Base-by-base conservation (phyloP, 2,113 vertebrate genomes). In the Halichoerus grypus region DNA sequence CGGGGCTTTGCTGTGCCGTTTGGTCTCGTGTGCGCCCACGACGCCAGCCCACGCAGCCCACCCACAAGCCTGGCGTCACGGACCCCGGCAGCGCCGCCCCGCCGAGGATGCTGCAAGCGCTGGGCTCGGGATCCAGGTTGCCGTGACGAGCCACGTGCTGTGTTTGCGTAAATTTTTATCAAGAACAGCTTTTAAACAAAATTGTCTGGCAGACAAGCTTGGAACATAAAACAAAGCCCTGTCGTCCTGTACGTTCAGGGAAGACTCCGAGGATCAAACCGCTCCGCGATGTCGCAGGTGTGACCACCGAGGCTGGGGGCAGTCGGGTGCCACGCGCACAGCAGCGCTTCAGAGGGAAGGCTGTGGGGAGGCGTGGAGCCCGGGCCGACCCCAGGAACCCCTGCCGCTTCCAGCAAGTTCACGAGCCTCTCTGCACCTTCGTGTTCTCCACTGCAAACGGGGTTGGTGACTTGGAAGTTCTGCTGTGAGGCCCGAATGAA, bases 111-210 rank as follows among this genome's bases (percentile, higher is more conserved):
- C 72, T 74, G n/a, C 76, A 18, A 96, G 59, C 55, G 0, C 46
- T 7, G 31, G 53, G 86, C 33, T 46, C 96, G 53, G 65, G 63
- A 91, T 93, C 95, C 89, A 53, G 9, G 77, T 97, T 88, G 96
- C 67, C 39, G 0, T 18, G 4, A 72, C 3, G 90, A 51, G 39
- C 39, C 28, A 1, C 91, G 22, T 13, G 42, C 84, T 24, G 3
- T 63, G 16, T 80, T 80, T 92, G 12, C 0, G 61, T 85, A 4
- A 96, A 12, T 80, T 97, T 79, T 95, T 85, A 76, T 55, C 1
- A 79, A 79, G 72, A 97, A 69, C 14, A 0, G 21, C 57, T 33
- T 94, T 59, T 39, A 28, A 74, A 80, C 63, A 88, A 84, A 80
- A 80, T 9, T 67, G 10, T 19, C 82, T 72, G 74, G 61, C 46